Conservation (phyloP, 2,888 invertebrate genomes). For the Watsonalla binaria region DNA sequence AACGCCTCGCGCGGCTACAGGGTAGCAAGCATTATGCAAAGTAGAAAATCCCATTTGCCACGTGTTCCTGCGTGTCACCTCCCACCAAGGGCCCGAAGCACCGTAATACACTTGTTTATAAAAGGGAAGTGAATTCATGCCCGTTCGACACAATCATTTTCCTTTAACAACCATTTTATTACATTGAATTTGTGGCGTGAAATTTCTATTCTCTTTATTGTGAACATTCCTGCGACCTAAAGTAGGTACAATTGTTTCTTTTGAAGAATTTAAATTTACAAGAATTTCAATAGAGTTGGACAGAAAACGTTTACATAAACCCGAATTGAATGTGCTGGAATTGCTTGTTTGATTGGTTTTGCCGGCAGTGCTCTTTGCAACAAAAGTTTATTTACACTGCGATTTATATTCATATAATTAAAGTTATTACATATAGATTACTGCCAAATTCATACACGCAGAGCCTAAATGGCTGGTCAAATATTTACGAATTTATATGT, state of each 20-base stretch:
- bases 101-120: slow-evolving; percentile 57
- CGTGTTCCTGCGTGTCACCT: slow-evolving; percentile 33
- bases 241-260: slow-evolving; percentile 15
- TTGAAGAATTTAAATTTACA: slow-evolving; percentile 13
- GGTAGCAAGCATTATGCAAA: slow-evolving; percentile 56
- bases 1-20: slow-evolving; percentile 7
- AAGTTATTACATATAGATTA: too few relatives aligned
- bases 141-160: slow-evolving; percentile 38
- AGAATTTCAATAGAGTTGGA: neutral
- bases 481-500: too few relatives aligned
- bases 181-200: slow-evolving; percentile 4
- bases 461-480: too few relatives aligned
- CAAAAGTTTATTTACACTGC: too few relatives aligned
- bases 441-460: too few relatives aligned
- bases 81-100: slow-evolving; percentile 38
- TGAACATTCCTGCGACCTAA: neutral
- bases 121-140: slow-evolving; percentile 43
- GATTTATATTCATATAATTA: too few relatives aligned
- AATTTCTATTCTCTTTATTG: slow-evolving; percentile 1
- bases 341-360: neutral
- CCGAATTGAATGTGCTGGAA: neutral
- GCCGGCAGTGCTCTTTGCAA: neutral
- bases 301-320: neutral
- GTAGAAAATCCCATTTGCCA: slow-evolving; percentile 57
- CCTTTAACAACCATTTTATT: slow-evolving; percentile 17